phyloP scores from a whole-genome alignment of 2,888 invertebrate genomes.

The Tachina grossa region DNA sequence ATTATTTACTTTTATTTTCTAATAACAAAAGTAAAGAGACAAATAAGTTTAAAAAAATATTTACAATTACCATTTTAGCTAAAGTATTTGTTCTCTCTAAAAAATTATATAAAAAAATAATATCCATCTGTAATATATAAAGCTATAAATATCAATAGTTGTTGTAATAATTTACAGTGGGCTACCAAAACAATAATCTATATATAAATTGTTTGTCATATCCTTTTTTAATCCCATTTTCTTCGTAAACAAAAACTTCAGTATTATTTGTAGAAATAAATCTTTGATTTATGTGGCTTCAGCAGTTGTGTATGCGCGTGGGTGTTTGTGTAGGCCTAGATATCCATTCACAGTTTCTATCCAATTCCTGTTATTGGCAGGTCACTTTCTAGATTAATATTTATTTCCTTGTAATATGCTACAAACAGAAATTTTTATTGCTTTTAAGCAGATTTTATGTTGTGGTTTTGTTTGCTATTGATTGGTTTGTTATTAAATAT shows the following conservation, averaged over 20 bases:
- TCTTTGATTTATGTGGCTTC: conserved; percentile 27
- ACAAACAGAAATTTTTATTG: not conserved
- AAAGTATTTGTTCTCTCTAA: not conserved
- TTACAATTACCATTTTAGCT: not conserved
- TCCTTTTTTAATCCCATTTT: conserved; percentile 1
- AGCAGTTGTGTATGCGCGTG: not conserved
- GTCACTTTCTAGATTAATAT: conserved; percentile 26
- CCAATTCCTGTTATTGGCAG: conserved; percentile 9
- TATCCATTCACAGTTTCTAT: not conserved
- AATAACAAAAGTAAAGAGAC: not conserved
- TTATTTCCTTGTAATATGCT: conserved; percentile 15
- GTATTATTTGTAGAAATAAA: not conserved
- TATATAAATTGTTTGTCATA: conserved; percentile 21
- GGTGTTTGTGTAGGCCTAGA: not conserved
- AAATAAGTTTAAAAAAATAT: not conserved
- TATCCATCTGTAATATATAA: not conserved
- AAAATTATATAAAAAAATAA: not conserved
- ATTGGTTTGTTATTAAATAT: conserved; percentile 12
- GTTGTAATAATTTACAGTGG: conserved; percentile 3
- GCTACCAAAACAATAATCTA: conserved; percentile 15
- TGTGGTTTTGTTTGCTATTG: conserved; percentile 1
- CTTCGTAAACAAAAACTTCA: not conserved
- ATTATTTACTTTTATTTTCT: not conserved
- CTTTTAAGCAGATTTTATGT: conserved; percentile 10
- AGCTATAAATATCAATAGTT: conserved; percentile 32